Conservation (phyloP, 2,888 invertebrate genomes). For the Drosophila anomalipes region DNA sequence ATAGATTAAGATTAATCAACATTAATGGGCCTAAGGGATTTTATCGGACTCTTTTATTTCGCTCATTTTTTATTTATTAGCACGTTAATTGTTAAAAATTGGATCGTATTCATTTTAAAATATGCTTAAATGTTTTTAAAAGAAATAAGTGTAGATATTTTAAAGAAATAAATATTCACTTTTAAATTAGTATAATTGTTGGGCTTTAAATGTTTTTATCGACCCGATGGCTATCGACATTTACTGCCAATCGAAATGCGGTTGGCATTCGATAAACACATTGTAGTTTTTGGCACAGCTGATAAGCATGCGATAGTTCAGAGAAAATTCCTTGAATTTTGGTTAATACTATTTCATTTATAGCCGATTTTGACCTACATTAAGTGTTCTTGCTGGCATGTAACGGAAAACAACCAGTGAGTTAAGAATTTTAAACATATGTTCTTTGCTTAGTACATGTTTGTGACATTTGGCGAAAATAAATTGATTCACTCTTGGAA, state of each 20-base stretch:
- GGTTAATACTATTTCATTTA: neutral
- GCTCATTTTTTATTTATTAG: neutral
- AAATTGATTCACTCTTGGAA: neutral
- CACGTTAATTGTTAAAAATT: neutral
- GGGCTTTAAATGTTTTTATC: neutral
- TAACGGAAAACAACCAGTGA: neutral
- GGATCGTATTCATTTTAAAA: neutral
- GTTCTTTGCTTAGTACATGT: constrained; percentile 18
- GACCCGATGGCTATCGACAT: neutral
- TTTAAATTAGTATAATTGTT: neutral
- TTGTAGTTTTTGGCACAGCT: neutral
- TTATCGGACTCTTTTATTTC: neutral
- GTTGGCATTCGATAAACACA: neutral
- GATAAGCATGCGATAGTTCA: neutral
- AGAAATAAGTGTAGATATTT: neutral
- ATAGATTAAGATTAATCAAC: neutral
- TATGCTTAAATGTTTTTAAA: neutral
- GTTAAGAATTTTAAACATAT: neutral
- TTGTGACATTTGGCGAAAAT: neutral
- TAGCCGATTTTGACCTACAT: neutral
- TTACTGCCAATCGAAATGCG: neutral
- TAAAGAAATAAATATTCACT: neutral
- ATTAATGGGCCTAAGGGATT: neutral
- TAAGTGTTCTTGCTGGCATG: neutral
- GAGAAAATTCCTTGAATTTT: neutral